Evolutionary conservation across 2,888 invertebrate species (phyloP), one percentile per base, ranked within the genome.

Genomic region (Hipparchia semele): DNA sequence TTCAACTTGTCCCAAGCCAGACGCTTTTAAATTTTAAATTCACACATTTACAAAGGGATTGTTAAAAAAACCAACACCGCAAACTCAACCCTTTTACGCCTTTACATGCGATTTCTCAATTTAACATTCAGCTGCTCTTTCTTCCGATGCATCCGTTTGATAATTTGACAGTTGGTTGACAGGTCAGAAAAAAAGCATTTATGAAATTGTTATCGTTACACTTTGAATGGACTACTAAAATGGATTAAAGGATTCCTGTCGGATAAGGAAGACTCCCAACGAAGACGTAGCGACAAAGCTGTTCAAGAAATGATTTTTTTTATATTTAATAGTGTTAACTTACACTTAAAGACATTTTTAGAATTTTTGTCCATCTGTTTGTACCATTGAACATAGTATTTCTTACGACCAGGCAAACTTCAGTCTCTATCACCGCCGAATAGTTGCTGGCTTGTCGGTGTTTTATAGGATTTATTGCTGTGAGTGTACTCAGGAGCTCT

Each of bases 101-200:
- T 75, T 68, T 70, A 73, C 67, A 70, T 71, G 75, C 80, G 80
- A 84, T 80, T 85, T 86, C 86, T 87, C 87, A 87, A 89, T 88
- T 86, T 84, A 85, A 86, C 84, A 85, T 87, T 87, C 89, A 89
- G 87, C 88, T 88, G 88, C 82, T 78, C 83, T 70, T 64, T 66
- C 84, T 85, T 87, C 84, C 84, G 79, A 78, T 81, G 82, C 87
- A 87, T 85, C 83, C 81, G 84, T 87, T 87, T 90, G 86, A 84
- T 90, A 90, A 91, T 89, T 84, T 92, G 93, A 92, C 92, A 87
- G 84, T 83, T 86, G 78, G 88, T 83, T 91, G 90, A 90, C 90
- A 90, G 86, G 77, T 81, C 76, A 75, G 86, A 80, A 87, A 84
- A 86, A 84, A 83, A 79, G 71, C 76, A 75, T 60, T 49, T 80